Evolutionary conservation across 2,797 vertebrate genomes (phyloP).

Genomic region (Chrosomus eos): DNA sequence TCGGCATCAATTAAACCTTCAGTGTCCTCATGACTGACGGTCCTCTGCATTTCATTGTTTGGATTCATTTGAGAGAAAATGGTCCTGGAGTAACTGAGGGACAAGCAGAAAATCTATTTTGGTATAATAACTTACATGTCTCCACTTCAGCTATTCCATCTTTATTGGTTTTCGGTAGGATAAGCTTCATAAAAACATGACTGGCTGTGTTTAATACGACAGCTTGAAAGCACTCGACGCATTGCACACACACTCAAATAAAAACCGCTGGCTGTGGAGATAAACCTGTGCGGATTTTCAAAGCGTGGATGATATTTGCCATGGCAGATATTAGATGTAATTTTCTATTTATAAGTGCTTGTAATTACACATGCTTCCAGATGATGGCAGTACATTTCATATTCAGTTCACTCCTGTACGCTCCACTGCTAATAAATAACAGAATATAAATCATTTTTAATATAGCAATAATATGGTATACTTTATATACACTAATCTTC

Average conservation of each 20-base stretch:
- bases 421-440: not conserved
- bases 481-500: not conserved
- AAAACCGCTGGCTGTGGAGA: not conserved
- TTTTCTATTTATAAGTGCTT: constrained; percentile 6
- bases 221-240: not conserved
- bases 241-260: not conserved
- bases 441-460: not conserved
- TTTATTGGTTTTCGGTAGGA: constrained; percentile 28
- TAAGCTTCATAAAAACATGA: constrained; percentile 20
- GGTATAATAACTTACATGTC: constrained; percentile 14
- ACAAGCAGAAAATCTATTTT: not conserved
- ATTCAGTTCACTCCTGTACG: not conserved
- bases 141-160: not conserved
- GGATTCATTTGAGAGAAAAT: not conserved
- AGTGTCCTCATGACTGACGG: not conserved
- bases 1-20: constrained; percentile 23
- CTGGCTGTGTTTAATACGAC: not conserved
- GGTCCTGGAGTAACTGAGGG: not conserved
- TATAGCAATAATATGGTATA: not conserved
- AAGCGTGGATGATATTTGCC: constrained; percentile 17
- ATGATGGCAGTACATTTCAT: constrained; percentile 16
- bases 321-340: constrained; percentile 35
- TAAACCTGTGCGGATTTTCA: not conserved
- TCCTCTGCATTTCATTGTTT: not conserved
- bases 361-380: not conserved